Conservation (phyloP, 2,797 vertebrate species). For the Sebastolobus alascanus region DNA sequence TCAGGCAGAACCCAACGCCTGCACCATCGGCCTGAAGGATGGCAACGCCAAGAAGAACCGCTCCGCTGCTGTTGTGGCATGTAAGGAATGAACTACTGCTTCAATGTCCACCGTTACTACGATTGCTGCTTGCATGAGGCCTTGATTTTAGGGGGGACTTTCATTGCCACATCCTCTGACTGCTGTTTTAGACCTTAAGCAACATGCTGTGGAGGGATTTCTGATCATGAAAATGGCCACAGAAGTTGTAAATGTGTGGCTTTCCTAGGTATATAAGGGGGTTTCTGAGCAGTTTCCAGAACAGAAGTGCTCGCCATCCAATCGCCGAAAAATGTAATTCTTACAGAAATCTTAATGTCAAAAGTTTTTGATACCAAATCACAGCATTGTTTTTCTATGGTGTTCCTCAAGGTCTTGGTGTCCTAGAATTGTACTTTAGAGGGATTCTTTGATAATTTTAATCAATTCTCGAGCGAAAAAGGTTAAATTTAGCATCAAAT, state of each 20-base stretch:
- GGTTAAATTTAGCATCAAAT: too few species aligned
- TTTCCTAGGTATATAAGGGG: too few species aligned
- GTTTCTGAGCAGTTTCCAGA: too few species aligned
- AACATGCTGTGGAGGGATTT: background rate
- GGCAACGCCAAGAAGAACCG: conserved; percentile 93
- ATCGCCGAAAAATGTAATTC: too few species aligned
- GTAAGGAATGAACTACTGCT: conserved; percentile 78
- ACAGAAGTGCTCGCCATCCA: too few species aligned
- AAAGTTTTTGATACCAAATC: too few species aligned
- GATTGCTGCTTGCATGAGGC: background rate
- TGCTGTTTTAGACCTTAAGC: background rate
- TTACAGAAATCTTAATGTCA: too few species aligned
- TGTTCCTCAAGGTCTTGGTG: too few species aligned
- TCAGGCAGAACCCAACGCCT: conserved; percentile 92
- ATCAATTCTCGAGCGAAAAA: too few species aligned
- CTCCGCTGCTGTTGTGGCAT: conserved; percentile 87
- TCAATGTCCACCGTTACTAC: background rate
- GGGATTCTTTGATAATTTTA: too few species aligned
- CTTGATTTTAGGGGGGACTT: background rate
- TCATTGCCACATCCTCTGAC: background rate
- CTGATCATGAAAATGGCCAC: background rate
- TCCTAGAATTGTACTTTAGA: too few species aligned
- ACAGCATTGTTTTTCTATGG: too few species aligned
- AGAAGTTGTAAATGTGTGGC: background rate
- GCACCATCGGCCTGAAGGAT: conserved; percentile 85